Conservation (phyloP, 2,888 invertebrate genomes). For the Griposia aprilina region DNA sequence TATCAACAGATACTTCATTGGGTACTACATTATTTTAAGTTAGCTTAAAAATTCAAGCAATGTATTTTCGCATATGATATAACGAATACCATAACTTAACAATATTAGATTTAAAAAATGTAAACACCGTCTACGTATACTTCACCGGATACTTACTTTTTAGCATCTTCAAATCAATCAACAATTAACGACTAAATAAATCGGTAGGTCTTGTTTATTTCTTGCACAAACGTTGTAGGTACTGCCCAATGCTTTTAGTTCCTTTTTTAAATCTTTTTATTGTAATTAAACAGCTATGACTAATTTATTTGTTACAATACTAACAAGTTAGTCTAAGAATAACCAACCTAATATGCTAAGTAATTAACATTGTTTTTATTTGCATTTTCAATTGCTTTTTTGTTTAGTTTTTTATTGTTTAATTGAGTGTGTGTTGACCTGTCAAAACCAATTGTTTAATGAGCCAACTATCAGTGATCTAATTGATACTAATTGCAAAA, state of each 20-base stretch:
- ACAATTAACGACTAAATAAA: background rate
- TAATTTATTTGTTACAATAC: constrained; percentile 9
- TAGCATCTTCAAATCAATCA: background rate
- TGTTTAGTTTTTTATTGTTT: constrained; percentile 29
- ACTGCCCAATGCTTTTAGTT: background rate
- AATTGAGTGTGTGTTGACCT: constrained; percentile 22
- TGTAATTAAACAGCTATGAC: background rate
- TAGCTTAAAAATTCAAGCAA: background rate
- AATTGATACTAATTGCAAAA: background rate
- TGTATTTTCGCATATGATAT: background rate
- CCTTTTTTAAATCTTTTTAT: background rate
- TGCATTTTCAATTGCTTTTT: constrained; percentile 38
- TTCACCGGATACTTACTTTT: background rate
- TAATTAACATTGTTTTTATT: constrained; percentile 39
- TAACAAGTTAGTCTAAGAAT: background rate
- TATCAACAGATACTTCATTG: background rate
- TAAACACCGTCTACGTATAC: background rate
- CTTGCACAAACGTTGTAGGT: background rate
- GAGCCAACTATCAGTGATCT: constrained; percentile 27
- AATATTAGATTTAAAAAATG: background rate
- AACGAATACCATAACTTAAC: background rate
- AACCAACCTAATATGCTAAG: constrained; percentile 3
- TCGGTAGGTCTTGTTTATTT: background rate
- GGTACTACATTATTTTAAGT: background rate
- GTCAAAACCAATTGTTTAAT: constrained; percentile 34